phyloP scores from a whole-genome alignment of 2,888 invertebrate species.

The Coelopa pilipes region DNA sequence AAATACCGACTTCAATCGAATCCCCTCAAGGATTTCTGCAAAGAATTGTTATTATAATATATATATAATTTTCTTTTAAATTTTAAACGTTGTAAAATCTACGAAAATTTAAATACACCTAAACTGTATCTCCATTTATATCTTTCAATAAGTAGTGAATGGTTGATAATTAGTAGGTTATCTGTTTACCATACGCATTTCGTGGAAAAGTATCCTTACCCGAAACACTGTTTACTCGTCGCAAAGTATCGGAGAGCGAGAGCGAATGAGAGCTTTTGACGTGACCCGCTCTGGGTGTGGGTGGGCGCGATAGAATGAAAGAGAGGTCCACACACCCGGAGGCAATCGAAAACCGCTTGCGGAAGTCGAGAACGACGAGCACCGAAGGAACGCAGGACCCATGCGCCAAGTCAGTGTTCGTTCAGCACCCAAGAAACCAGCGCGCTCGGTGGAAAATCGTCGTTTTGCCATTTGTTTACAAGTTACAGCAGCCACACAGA shows the following conservation, averaged over 20 bases:
- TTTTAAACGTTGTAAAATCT: not conserved
- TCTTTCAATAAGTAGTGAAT: too few relatives aligned
- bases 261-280: too few relatives aligned
- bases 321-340: constrained; percentile 17
- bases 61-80: not conserved
- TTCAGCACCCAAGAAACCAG: constrained; percentile 47
- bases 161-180: too few relatives aligned
- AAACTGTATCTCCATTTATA: too few relatives aligned
- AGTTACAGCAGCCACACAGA: constrained; percentile 10
- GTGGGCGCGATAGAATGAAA: too few relatives aligned
- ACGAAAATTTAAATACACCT: not conserved
- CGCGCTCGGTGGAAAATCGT: constrained; percentile 39
- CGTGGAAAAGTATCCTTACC: too few relatives aligned
- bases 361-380: constrained; percentile 31
- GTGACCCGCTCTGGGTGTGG: too few relatives aligned
- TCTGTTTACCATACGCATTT: too few relatives aligned
- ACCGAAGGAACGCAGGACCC: constrained; percentile 18
- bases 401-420: constrained; percentile 46
- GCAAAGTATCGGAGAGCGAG: too few relatives aligned
- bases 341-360: constrained; percentile 36
- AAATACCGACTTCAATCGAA: too few relatives aligned
- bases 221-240: too few relatives aligned
- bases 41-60: not conserved
- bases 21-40: too few relatives aligned
- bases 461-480: constrained; percentile 29